Conservation (phyloP, 2,113 vertebrate species). For the Chelonoidis abingdonii region DNA sequence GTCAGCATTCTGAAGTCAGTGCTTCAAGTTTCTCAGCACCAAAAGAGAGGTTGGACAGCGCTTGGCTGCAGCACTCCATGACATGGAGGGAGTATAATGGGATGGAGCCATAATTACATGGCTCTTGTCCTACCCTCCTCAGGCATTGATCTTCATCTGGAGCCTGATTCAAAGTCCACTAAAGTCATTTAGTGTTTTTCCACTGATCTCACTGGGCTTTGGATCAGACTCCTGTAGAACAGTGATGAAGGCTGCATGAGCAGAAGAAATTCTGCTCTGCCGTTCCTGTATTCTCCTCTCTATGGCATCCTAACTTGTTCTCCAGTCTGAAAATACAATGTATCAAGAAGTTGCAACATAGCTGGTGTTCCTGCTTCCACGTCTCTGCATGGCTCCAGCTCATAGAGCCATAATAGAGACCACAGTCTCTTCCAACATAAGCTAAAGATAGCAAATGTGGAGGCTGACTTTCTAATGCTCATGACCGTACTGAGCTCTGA, state of each 20-base stretch:
- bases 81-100: background rate
- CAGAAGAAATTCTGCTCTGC: background rate
- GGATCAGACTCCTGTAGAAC: background rate
- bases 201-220: background rate
- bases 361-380: background rate
- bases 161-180: too few species aligned
- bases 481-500: background rate
- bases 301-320: background rate
- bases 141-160: background rate
- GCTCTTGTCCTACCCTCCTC: background rate
- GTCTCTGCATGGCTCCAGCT: background rate
- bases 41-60: background rate
- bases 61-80: fast-evolving
- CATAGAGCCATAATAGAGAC: background rate
- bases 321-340: background rate
- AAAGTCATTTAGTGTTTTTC: background rate
- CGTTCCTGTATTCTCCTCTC: background rate
- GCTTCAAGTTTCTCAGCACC: fast-evolving
- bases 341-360: background rate
- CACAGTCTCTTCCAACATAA: background rate
- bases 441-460: background rate
- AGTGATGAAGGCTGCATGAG: background rate
- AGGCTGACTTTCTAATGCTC: background rate
- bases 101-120: too few species aligned
- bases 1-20: background rate